These are phyloP conservation scores for Emydocephalus ijimae DNA, from an alignment of 2,113 vertebrate species.

Conservation along the genomic window DNA sequence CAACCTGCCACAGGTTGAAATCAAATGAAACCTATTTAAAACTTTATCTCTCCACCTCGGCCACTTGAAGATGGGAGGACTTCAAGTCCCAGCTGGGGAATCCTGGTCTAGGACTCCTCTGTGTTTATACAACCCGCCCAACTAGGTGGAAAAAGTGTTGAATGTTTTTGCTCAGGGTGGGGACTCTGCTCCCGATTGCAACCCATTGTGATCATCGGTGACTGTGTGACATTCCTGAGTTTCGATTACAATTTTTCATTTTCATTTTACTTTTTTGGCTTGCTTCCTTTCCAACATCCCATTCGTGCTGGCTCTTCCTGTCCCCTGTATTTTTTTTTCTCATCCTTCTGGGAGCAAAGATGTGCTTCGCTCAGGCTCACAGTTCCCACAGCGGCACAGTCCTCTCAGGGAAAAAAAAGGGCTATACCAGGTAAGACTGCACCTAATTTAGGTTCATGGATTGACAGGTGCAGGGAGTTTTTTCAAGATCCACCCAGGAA, in stretches of 20 bases:
- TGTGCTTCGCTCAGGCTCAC: fast-evolving
- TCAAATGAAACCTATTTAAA: background rate
- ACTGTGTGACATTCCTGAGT: background rate
- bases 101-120: too few species aligned
- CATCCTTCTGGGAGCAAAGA: background rate
- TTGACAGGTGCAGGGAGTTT: background rate
- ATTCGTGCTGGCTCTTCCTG: background rate
- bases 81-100: background rate
- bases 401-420: background rate
- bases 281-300: background rate
- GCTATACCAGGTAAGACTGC: background rate
- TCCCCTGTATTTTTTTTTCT: background rate
- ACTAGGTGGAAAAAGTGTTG: background rate
- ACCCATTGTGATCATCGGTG: background rate
- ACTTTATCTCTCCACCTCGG: fast-evolving
- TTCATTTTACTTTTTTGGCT: background rate
- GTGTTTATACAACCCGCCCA: background rate
- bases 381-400: background rate
- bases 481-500: background rate
- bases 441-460: background rate
- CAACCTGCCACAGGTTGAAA: background rate
- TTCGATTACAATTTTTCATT: background rate
- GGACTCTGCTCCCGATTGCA: background rate
- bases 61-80: too few species aligned
- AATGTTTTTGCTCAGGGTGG: background rate